Conservation (phyloP, 2,113 vertebrate genomes). For the Ageneiosus marmoratus region DNA sequence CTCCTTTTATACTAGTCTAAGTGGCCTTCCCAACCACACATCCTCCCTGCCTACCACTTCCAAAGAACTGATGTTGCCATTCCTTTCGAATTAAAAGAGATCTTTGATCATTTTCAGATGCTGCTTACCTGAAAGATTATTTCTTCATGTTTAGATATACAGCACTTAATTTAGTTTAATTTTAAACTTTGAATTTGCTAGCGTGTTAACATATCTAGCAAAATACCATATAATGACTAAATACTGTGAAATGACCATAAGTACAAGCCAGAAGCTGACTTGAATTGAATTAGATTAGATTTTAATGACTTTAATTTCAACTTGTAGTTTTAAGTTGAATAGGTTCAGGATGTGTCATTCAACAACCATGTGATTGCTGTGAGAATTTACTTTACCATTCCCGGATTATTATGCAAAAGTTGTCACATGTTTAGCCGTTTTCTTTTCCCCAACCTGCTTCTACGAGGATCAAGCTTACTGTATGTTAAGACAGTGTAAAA, state of each 20-base stretch:
- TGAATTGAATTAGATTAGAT: neutral
- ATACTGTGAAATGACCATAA: neutral
- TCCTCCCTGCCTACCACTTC: conserved; percentile 23
- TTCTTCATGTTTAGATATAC: neutral
- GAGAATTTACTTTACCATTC: too few species aligned
- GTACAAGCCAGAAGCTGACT: neutral
- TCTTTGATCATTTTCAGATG: conserved; percentile 47
- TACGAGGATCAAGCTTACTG: too few species aligned
- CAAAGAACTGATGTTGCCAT: neutral
- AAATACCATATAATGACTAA: too few species aligned
- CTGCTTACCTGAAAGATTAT: conserved; percentile 12
- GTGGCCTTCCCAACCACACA: conserved; percentile 2
- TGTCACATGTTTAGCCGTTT: neutral
- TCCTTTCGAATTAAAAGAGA: conserved; percentile 49
- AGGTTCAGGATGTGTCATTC: neutral
- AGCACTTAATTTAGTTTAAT: neutral
- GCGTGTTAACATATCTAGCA: neutral
- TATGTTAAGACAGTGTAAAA: neutral
- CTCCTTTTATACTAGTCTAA: conserved; percentile 2
- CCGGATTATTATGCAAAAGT: neutral
- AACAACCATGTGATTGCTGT: neutral
- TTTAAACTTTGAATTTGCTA: neutral
- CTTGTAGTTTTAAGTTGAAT: neutral
- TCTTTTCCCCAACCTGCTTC: neutral
- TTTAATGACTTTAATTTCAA: neutral